These are phyloP conservation scores for Arenaria interpres DNA, from an alignment of 2,113 vertebrate species.

Conservation along the genomic window DNA sequence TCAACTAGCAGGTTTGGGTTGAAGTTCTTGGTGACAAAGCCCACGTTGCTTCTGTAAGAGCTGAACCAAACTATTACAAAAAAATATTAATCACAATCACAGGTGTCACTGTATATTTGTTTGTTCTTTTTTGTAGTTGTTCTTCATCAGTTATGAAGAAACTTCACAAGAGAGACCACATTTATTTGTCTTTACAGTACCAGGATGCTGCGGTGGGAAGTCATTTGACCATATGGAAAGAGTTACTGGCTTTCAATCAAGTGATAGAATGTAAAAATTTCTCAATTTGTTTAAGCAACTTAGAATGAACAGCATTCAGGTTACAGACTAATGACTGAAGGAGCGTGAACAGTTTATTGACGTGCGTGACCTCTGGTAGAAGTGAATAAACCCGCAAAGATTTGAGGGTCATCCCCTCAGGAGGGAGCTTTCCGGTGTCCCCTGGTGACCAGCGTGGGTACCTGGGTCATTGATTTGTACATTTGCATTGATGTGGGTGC, in stretches of 20 bases:
- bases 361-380: neutral
- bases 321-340: neutral
- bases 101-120: neutral
- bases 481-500: neutral
- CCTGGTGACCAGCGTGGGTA: neutral
- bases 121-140: neutral
- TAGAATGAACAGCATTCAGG: neutral
- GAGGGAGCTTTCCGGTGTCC: neutral
- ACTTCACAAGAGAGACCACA: neutral
- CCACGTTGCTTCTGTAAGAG: neutral
- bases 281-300: neutral
- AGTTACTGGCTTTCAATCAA: neutral
- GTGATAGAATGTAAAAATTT: neutral
- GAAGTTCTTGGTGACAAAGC: neutral
- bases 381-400: neutral
- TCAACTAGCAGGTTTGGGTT: neutral
- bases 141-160: neutral
- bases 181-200: neutral
- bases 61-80: neutral
- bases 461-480: neutral
- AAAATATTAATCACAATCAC: neutral
- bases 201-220: neutral
- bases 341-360: neutral
- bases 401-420: neutral
- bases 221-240: neutral